Evolutionary conservation across 2,797 vertebrate species (phyloP).

Genomic region (Onychomys torridus): DNA sequence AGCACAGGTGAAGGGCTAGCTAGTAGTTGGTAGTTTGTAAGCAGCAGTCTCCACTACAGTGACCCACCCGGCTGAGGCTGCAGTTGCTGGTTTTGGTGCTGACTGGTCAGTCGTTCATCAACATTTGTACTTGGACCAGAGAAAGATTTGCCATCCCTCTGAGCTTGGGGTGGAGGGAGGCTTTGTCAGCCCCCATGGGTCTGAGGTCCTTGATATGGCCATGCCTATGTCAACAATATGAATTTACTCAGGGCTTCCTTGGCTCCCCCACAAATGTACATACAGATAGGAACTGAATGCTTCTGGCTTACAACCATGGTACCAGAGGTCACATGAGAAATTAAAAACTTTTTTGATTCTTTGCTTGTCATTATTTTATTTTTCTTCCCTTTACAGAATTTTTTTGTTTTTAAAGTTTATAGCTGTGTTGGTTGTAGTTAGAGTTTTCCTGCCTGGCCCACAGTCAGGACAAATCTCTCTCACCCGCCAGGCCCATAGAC

Average conservation of each 20-base stretch:
- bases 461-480: too few species aligned
- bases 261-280: neutral
- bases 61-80: neutral
- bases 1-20: too few species aligned
- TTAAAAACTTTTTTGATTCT: slow-evolving; percentile 29
- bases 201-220: neutral
- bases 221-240: neutral
- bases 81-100: too few species aligned
- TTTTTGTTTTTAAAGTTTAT: neutral
- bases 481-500: too few species aligned
- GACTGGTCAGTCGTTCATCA: neutral
- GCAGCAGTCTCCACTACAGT: neutral
- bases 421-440: neutral
- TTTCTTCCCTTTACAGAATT: neutral
- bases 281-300: neutral
- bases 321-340: slow-evolving; percentile 44
- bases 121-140: neutral
- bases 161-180: too few species aligned
- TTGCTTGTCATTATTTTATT: neutral
- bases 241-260: neutral
- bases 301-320: slow-evolving; percentile 64
- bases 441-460: too few species aligned
- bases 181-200: neutral
- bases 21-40: neutral
- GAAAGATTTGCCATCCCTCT: neutral